Conservation (phyloP, 2,888 invertebrate genomes). For the Scrobipalpa atriplicella region DNA sequence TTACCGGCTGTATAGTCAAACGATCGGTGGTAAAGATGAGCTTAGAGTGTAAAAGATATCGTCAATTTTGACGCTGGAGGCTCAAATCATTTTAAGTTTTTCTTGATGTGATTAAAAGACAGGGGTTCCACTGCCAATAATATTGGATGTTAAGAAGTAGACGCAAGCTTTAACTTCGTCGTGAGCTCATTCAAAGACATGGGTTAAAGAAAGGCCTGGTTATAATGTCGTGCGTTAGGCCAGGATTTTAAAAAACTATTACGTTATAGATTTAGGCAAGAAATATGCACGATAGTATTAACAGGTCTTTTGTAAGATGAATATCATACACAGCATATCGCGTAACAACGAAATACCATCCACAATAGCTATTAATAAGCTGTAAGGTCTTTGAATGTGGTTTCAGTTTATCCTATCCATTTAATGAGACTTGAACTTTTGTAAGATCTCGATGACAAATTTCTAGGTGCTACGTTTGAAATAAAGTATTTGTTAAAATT, state of each 20-base stretch:
- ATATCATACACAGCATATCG: slow-evolving; percentile 39
- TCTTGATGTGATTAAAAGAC: not conserved
- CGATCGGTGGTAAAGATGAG: slow-evolving; percentile 7
- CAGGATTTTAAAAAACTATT: no score
- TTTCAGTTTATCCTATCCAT: slow-evolving; percentile 42
- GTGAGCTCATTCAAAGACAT: slow-evolving; percentile 46
- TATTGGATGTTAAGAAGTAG: slow-evolving; percentile 22
- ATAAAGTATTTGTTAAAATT: slow-evolving; percentile 65
- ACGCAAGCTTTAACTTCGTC: slow-evolving; percentile 29
- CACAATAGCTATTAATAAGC: not conserved
- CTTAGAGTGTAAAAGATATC: not conserved
- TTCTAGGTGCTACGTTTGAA: slow-evolving; percentile 75
- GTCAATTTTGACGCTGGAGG: slow-evolving; percentile 21
- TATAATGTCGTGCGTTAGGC: not conserved
- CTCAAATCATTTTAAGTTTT: slow-evolving; percentile 23
- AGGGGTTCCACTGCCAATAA: not conserved
- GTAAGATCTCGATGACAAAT: slow-evolving; percentile 69
- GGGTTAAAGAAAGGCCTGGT: not conserved
- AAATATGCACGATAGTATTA: slow-evolving; percentile 11
- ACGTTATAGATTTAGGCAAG: not conserved
- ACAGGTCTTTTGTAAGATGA: slow-evolving; percentile 29
- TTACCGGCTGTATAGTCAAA: slow-evolving; percentile 5
- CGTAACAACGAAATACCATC: not conserved
- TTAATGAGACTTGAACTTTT: slow-evolving; percentile 53
- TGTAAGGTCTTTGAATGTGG: slow-evolving; percentile 42